Base-by-base conservation (phyloP, 2,888 invertebrate genomes). In the Augiades crinisus region DNA sequence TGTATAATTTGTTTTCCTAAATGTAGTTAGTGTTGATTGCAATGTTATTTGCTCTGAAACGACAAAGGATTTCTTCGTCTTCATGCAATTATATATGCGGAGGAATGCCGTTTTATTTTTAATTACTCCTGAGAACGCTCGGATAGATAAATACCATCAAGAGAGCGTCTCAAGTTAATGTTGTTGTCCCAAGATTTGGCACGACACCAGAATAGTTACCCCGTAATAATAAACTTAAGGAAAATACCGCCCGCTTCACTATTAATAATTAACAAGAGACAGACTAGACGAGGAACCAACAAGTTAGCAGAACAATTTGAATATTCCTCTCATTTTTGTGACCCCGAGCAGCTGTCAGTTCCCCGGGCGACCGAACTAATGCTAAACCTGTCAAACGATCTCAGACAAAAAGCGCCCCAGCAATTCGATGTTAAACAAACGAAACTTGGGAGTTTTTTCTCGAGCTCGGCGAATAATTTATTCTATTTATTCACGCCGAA, bases 141-240 rank as follows among this genome's bases (percentile, higher is more conserved):
- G 37, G 21, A 44, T 36, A 44, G 43, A 51, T 51, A 51, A 51
- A 51, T 51, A 30, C 50, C 43, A 36, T 43, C 34, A 44, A 36
- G 50, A 41, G 16, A 37, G 36, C 43, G 43, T 50, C 50, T 50
- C 51, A 51, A 51, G 37, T 51, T 55, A 58, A 60, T 58, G 60
- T 55, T 58, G 51, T 58, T 60, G 54, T 57, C 57, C 46, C 49
- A 52, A 59, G 62, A 59, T 60, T 60, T 62, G 62, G 62, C 59
- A 53, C 58, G 55, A 51, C 36, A 41, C 62, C 60, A 58, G 47
- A 58, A 57, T 59, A 53, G 54, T 60, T 57, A 53, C 22, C 44
- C 46, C 50, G 41, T 47, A 24, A 52, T 47, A 55, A 55, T 51
- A 51, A 51, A 51, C 44, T 51, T 30, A 33, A 51, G 51, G 30